phyloP scores from a whole-genome alignment of 2,113 vertebrate species.

The Vulpes lagopus region DNA sequence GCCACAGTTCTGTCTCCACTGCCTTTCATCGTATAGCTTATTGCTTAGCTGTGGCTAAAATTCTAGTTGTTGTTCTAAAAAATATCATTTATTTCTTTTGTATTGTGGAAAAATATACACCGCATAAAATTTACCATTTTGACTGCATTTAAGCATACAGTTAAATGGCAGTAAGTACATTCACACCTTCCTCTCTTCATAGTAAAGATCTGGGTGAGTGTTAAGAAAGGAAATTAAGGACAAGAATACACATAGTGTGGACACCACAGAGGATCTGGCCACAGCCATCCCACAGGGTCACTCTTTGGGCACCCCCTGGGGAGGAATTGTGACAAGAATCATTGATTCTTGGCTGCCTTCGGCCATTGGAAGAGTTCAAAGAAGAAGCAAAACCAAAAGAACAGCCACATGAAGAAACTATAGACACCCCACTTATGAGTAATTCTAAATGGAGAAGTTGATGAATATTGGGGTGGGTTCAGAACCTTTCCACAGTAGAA shows the following conservation, averaged over 20 bases:
- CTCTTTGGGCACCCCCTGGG: background rate
- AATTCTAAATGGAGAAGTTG: background rate
- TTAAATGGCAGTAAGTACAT: background rate
- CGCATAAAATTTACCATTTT: background rate
- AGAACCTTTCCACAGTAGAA: constrained; percentile 18
- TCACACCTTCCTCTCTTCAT: background rate
- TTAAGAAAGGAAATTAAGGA: background rate
- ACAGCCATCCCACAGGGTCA: accelerated
- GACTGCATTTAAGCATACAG: background rate
- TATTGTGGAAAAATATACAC: background rate
- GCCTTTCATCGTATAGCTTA: background rate
- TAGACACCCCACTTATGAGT: background rate
- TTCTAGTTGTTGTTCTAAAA: background rate
- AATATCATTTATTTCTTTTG: background rate
- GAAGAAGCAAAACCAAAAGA: background rate
- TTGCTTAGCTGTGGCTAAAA: background rate
- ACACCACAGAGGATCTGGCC: accelerated
- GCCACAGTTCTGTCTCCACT: background rate
- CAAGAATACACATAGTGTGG: accelerated
- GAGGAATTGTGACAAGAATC: background rate
- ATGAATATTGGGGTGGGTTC: background rate
- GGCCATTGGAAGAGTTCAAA: background rate
- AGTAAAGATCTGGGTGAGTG: background rate
- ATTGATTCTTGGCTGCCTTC: background rate
- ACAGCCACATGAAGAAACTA: background rate